Evolutionary conservation across 2,797 vertebrate species (phyloP).

Genomic region (Anguilla pacifica): DNA sequence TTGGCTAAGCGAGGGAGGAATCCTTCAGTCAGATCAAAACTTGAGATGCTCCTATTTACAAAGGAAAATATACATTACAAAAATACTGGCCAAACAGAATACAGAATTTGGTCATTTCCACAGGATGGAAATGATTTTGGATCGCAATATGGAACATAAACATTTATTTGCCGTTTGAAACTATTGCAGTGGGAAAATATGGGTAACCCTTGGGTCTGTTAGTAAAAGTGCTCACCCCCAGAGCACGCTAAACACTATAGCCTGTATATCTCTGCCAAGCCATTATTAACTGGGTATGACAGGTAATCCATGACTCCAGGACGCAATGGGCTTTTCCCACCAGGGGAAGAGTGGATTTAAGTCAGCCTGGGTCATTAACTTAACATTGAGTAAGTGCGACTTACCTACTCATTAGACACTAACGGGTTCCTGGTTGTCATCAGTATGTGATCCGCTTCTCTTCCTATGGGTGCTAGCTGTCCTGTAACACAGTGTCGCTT

Average conservation of each 20-base stretch:
- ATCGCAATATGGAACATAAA: not conserved
- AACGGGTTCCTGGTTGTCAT: not conserved
- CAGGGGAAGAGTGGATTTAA: not conserved
- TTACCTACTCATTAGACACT: not conserved
- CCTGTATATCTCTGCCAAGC: too few species aligned
- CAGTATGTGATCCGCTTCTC: not conserved
- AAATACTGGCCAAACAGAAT: conserved; percentile 25
- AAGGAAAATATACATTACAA: conserved; percentile 12
- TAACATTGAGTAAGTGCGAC: not conserved
- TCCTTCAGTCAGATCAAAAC: not conserved
- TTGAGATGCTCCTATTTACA: not conserved
- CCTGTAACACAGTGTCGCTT: not conserved
- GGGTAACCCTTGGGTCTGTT: not conserved
- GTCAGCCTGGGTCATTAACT: not conserved
- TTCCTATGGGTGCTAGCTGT: not conserved
- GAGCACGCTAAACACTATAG: not conserved
- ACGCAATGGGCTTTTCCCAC: not conserved
- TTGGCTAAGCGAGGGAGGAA: not conserved
- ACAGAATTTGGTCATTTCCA: not conserved
- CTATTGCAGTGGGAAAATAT: not conserved
- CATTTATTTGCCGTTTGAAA: not conserved
- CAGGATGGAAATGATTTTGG: not conserved
- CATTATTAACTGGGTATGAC: not conserved
- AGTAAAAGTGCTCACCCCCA: not conserved
- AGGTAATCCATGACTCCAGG: not conserved